A percentile compares a stretch with the other conserved stretches of the same genome.
These are phyloP conservation scores for Ctenoplectra terminalis DNA, from an alignment of 1,140 invertebrate genomes.

Conservation along the genomic window DNA sequence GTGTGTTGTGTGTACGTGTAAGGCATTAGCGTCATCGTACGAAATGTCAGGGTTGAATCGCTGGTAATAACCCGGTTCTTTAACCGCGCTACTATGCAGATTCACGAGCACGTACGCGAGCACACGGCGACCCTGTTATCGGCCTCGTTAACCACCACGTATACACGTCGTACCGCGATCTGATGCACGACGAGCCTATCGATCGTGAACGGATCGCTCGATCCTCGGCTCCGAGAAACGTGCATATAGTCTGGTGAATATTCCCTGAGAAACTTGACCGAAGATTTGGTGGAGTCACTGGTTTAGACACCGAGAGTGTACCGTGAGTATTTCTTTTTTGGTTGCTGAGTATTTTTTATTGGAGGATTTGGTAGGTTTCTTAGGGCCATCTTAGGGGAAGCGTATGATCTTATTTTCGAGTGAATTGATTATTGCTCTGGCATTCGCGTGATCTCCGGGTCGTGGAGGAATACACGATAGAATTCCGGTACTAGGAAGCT, in stretches of 20 bases:
- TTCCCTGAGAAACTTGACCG: slow-evolving; percentile 28
- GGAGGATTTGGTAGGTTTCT: no score
- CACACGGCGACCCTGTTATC: slow-evolving; percentile 43
- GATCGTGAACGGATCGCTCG: background rate
- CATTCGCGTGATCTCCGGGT: no score
- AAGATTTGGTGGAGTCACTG: background rate
- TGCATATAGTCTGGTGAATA: background rate
- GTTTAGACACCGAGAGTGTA: background rate
- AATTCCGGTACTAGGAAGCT: no score
- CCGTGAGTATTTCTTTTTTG: background rate
- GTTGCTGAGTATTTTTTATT: background rate
- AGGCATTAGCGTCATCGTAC: slow-evolving; percentile 56
- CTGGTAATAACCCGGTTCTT: slow-evolving; percentile 63
- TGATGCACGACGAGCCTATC: background rate
- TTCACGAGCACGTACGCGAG: slow-evolving; percentile 39
- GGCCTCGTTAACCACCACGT: slow-evolving; percentile 33
- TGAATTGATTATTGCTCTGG: no score
- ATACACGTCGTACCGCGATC: background rate
- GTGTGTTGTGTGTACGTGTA: slow-evolving; percentile 2
- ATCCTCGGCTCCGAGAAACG: slow-evolving; percentile 6
- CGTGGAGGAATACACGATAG: no score
- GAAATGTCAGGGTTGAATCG: slow-evolving; percentile 67
- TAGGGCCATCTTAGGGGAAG: no score
- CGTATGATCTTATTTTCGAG: no score
- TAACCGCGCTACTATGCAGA: slow-evolving; percentile 55